phyloP scores from a whole-genome alignment of 2,888 invertebrate genomes.

The Parelbella ahira region DNA sequence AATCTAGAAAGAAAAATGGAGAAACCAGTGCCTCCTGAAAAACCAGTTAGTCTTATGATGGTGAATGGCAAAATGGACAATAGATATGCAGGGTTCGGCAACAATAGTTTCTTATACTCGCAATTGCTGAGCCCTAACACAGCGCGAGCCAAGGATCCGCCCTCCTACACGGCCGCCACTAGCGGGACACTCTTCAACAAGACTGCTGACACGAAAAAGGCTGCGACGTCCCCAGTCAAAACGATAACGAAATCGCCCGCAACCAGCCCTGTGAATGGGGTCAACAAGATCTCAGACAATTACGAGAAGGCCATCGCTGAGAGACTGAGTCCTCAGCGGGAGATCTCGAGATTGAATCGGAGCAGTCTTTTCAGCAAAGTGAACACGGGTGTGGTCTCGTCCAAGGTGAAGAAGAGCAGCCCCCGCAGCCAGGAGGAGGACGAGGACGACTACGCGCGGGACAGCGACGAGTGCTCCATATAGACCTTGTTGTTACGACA shows the following conservation, averaged over 20 bases:
- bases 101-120: slow-evolving; percentile 73
- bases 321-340: slow-evolving; percentile 61
- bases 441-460: slow-evolving; percentile 76
- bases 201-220: slow-evolving; percentile 34
- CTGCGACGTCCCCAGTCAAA: slow-evolving; percentile 50
- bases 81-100: slow-evolving; percentile 59
- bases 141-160: slow-evolving; percentile 62
- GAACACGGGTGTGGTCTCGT: slow-evolving; percentile 66
- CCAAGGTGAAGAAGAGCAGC: slow-evolving; percentile 52
- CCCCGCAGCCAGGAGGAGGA: slow-evolving; percentile 50
- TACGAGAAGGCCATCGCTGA: slow-evolving; percentile 72
- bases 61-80: slow-evolving; percentile 71
- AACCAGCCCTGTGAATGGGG: slow-evolving; percentile 64
- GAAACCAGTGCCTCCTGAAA: slow-evolving; percentile 72
- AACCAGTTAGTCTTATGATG: slow-evolving; percentile 73
- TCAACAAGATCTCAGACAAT: slow-evolving; percentile 74
- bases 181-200: slow-evolving; percentile 53
- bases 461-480: slow-evolving; percentile 84
- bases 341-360: slow-evolving; percentile 55
- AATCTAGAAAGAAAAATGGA: slow-evolving; percentile 57
- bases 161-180: slow-evolving; percentile 63
- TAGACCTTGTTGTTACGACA: slow-evolving; percentile 44
- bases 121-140: slow-evolving; percentile 55
- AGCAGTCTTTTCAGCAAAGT: slow-evolving; percentile 69
- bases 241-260: slow-evolving; percentile 45